These are phyloP conservation scores for Aphaenogaster floridana DNA, from an alignment of 1,140 invertebrate genomes.

Conservation along the genomic window DNA sequence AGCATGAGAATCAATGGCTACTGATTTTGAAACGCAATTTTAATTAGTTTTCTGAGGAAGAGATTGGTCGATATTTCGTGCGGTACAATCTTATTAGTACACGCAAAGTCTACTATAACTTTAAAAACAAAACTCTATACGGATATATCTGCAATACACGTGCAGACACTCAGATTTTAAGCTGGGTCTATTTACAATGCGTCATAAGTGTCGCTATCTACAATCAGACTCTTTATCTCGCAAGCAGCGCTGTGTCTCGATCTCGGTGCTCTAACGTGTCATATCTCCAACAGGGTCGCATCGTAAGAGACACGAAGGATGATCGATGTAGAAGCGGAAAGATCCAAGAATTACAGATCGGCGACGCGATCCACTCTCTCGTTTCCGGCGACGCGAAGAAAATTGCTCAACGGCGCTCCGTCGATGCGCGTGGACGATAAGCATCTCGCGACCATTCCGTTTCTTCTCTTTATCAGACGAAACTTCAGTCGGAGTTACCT, in stretches of 20 bases:
- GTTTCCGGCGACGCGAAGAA: slow-evolving; percentile 35
- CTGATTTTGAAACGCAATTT: neutral
- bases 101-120: neutral
- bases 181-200: neutral
- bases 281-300: neutral
- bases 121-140: neutral
- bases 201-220: slow-evolving; percentile 4
- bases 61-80: neutral
- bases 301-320: neutral
- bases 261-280: neutral
- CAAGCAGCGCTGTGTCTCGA: neutral
- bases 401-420: slow-evolving; percentile 64
- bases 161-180: neutral
- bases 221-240: neutral
- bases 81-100: neutral
- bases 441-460: slow-evolving; percentile 60
- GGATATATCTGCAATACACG: neutral
- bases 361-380: neutral
- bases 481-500: slow-evolving; percentile 68
- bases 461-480: slow-evolving; percentile 72
- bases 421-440: slow-evolving; percentile 69
- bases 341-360: neutral
- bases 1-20: neutral
- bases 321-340: neutral
- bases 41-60: neutral